Evolutionary conservation across 1,140 invertebrate genomes (phyloP).

Genomic region (Reticulitermes speratus): DNA sequence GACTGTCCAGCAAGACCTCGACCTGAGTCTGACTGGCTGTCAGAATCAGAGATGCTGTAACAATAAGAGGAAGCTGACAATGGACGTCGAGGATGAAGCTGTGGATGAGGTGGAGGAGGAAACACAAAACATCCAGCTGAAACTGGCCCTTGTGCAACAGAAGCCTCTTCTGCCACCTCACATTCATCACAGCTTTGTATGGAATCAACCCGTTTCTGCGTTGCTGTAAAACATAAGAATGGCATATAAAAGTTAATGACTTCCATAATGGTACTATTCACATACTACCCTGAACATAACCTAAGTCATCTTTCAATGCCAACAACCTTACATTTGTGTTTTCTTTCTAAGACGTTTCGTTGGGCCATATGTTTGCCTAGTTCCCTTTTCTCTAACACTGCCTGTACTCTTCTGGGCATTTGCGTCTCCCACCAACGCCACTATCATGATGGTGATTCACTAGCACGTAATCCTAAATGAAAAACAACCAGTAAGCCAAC

Average conservation of each 20-base stretch:
- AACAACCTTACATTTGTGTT: not conserved
- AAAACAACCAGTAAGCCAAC: not conserved
- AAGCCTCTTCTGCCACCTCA: not conserved
- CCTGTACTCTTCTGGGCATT: constrained; percentile 6
- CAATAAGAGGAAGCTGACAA: constrained; percentile 6
- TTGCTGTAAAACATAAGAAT: not conserved
- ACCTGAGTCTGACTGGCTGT: constrained; percentile 23
- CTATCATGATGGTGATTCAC: constrained; percentile 1
- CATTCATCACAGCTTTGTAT: not conserved
- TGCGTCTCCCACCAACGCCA: not conserved
- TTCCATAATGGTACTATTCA: not conserved
- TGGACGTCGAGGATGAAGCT: not conserved
- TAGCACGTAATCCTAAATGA: not conserved
- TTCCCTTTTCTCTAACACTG: not conserved
- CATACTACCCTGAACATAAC: not conserved
- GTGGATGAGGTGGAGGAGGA: constrained; percentile 22
- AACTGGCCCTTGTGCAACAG: not conserved
- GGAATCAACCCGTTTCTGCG: not conserved
- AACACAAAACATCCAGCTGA: constrained; percentile 7
- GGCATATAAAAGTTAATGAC: not conserved
- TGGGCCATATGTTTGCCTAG: not conserved
- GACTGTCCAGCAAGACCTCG: not conserved
- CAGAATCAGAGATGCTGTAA: constrained; percentile 20
- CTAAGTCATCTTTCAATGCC: not conserved
- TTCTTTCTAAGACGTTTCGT: not conserved